Base-by-base conservation (phyloP, 2,797 vertebrate species). In the Notolabrus celidotus region DNA sequence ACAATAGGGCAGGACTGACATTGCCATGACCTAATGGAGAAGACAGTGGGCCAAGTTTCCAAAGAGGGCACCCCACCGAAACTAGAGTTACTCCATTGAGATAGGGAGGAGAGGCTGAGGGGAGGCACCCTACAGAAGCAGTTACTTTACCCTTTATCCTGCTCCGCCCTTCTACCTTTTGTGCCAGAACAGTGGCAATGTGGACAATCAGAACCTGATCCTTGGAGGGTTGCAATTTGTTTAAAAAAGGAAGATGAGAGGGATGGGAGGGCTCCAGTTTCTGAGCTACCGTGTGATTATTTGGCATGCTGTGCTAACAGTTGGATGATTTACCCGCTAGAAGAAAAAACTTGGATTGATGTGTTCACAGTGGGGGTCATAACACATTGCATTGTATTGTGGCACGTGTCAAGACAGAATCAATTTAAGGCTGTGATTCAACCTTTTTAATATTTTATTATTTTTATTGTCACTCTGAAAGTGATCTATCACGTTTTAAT, bases 1-100 rank as follows among this genome's bases (percentile, higher is more conserved):
- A 93, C 92, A 93, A 93, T 92, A 62, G 90, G 83, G 79, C 74
- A 82, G 77, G 80, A 77, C 83, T 92, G 92, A 92, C 92, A 90
- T 92, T 92, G 92, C 83, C 84, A 82, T 91, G 87, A 91, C 88
- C 89, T 91, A 92, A 90, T 89, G 70, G 51, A 87, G 83, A 73
- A 50, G 31, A 68, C 76, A 71, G 51, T 45, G 71, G 77, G 71
- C 82, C 5, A 11, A 47, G 61, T 79, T 83, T 88, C 77, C 84
- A 88, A 82, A 82, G 80, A 90, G 82, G 86, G 87, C 87, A 92
- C 69, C 79, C 62, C 79, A 78, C 68, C 57, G 75, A 89, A 90
- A 92, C 86, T 82, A 69, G 85, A 92, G 88, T 87, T 81, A 42
- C 69, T 69, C 49, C 20, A 5, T 17, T 2, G 64, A 82, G 80